Base-by-base conservation (phyloP, 2,888 invertebrate genomes). In the Mythimna impura region DNA sequence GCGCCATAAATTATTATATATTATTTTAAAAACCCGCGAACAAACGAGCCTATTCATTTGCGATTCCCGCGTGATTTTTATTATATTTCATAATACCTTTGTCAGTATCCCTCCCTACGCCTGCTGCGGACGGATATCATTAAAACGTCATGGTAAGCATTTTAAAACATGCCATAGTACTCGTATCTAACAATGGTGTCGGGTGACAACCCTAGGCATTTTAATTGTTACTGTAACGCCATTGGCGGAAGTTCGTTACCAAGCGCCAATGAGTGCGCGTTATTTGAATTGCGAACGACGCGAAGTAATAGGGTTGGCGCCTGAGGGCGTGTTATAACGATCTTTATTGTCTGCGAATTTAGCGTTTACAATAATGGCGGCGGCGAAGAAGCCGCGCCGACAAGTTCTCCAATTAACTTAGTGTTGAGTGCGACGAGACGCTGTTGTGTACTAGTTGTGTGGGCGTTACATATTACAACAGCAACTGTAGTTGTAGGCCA, bases 171-270 rank as follows among this genome's bases (percentile, higher is more conserved):
- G 81, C 70, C 81, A 82, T 84, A 83, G 87, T 85, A n/a, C n/a
- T n/a, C n/a, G n/a, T n/a, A 85, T 86, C 82, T 76, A 85, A 91
- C 91, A 91, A 92, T 90, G 83, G 78, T 73, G 74, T 74, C 62
- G 79, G 87, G 72, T 64, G 89, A 88, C 88, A 91, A 83, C 92
- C 93, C 89, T 92, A 83, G 88, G 88, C 86, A 80, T 76, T 89
- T 91, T 90, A 90, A 93, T 93, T 92, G 91, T 92, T 86, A 83
- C 86, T 83, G 82, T 87, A 86, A 84, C 86, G 83, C 88, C 89
- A 93, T 93, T 91, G 93, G 90, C 89, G 93, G 93, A 91, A 87
- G 90, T 91, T 93, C 91, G 88, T 93, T 91, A 92, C 88, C 88
- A 89, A 85, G 88, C 90, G 80, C 91, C 92, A 94, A 93, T 92